Conservation (phyloP, 2,797 vertebrate genomes). For the Podarcis siculus region DNA sequence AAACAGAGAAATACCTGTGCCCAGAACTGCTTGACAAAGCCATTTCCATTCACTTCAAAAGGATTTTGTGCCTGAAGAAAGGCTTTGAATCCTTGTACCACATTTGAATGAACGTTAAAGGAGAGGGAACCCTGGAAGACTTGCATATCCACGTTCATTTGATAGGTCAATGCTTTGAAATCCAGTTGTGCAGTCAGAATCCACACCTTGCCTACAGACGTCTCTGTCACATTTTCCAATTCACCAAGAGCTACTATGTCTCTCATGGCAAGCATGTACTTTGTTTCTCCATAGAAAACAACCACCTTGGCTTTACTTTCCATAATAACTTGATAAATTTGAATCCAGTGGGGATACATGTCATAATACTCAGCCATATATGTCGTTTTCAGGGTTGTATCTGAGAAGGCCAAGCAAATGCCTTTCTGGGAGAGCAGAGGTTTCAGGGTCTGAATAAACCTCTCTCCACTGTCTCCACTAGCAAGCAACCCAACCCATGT, state of each 20-base stretch:
- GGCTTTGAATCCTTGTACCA: constrained; percentile 13
- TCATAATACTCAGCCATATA: neutral
- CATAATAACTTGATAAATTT: neutral
- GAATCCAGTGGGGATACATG: neutral
- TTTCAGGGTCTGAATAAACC: neutral
- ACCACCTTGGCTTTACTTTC: neutral
- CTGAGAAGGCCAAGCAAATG: constrained; percentile 14
- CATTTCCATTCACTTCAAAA: neutral
- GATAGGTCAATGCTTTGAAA: neutral
- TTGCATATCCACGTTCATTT: neutral
- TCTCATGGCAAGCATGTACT: neutral
- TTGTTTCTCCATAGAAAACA: neutral
- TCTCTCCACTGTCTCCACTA: neutral
- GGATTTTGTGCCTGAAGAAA: constrained; percentile 6
- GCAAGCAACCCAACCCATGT: constrained; percentile 38
- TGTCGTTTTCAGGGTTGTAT: neutral
- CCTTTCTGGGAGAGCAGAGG: neutral
- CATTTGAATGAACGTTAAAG: neutral
- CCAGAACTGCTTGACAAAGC: constrained; percentile 2
- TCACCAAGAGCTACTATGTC: neutral
- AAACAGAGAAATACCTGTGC: neutral
- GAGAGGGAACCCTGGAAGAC: constrained; percentile 13
- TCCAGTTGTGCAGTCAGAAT: constrained; percentile 12
- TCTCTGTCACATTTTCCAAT: neutral
- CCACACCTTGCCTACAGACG: neutral